These are phyloP conservation scores for Atta texana DNA, from an alignment of 1,140 invertebrate species.

Conservation along the genomic window DNA sequence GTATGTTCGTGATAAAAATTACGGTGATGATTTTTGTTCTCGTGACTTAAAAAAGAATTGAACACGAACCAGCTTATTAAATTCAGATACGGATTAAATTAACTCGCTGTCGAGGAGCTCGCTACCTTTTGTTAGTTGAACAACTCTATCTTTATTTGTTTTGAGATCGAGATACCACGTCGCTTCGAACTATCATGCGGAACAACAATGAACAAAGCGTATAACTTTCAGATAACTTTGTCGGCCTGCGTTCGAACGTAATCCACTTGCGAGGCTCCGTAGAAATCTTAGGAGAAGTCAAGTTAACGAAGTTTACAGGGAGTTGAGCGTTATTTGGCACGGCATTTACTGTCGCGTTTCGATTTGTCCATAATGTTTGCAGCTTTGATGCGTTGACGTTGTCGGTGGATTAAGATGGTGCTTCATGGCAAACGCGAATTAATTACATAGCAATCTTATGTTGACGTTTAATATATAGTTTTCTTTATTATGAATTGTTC, in stretches of 20 bases:
- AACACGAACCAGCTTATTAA: constrained; percentile 41
- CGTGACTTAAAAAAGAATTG: neutral
- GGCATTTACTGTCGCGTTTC: constrained; percentile 36
- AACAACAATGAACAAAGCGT: constrained; percentile 69
- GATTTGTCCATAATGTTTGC: constrained; percentile 24
- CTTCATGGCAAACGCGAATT: neutral
- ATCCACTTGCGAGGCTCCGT: constrained; percentile 67
- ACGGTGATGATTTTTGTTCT: neutral
- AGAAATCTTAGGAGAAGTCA: constrained; percentile 66
- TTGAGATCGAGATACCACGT: constrained; percentile 55
- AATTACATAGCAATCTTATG: neutral
- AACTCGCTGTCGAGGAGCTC: constrained; percentile 25
- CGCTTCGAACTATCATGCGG: constrained; percentile 51
- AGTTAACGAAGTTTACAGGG: constrained; percentile 66
- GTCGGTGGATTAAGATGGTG: neutral
- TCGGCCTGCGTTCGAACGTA: constrained; percentile 65
- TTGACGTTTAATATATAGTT: neutral
- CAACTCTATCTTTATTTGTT: constrained; percentile 67
- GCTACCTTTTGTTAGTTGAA: constrained; percentile 43
- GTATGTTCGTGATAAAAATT: neutral
- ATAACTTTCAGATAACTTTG: constrained; percentile 69
- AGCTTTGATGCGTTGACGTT: constrained; percentile 5
- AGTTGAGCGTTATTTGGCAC: constrained; percentile 54
- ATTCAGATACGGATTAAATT: constrained; percentile 52
- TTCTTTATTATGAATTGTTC: neutral